Percentiles rank a stretch among this genome's conserved stretches.
These are phyloP conservation scores for Agrochola circellaris DNA, from an alignment of 2,888 invertebrate genomes.

Conservation along the genomic window DNA sequence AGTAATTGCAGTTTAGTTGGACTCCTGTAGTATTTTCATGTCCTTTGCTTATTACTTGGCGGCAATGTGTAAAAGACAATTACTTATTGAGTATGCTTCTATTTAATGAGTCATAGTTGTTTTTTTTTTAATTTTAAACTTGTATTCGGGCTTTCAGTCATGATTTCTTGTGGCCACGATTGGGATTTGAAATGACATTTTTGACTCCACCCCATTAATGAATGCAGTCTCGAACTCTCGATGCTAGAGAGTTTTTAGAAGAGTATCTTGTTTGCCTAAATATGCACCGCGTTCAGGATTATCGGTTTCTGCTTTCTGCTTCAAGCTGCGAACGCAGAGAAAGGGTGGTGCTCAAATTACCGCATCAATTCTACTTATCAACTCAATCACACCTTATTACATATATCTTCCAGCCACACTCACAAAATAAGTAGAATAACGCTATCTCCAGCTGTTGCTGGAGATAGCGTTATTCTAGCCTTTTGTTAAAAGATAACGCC, in stretches of 20 bases:
- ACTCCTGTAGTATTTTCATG: constrained; percentile 2
- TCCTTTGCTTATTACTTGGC: background rate
- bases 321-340: background rate
- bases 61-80: background rate
- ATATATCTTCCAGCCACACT: constrained; percentile 1
- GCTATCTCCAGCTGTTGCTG: no score
- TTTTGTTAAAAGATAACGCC: constrained; percentile 65
- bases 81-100: background rate
- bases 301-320: background rate
- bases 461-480: no score
- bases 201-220: background rate
- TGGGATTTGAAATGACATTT: background rate
- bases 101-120: background rate
- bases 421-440: constrained; percentile 12
- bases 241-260: background rate
- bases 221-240: background rate
- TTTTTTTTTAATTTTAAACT: background rate
- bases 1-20: constrained; percentile 31
- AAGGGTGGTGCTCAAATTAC: background rate
- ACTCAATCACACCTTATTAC: background rate
- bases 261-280: no score
- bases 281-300: background rate
- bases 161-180: background rate
- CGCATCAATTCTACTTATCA: background rate
- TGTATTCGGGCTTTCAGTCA: background rate